Base-by-base conservation (phyloP, 1,140 invertebrate species). In the Wiebesia pumilae region DNA sequence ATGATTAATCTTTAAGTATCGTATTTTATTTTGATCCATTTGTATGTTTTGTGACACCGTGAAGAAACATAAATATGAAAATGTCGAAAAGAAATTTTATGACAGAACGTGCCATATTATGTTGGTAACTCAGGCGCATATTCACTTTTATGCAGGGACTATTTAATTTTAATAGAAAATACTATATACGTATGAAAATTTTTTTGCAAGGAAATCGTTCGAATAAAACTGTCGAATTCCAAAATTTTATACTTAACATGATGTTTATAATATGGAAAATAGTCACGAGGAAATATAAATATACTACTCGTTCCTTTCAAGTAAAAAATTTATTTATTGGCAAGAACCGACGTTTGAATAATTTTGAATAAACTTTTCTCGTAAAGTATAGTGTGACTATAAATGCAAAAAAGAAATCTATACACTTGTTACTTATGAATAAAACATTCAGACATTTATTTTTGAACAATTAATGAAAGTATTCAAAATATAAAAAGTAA, bases 161-260 rank as follows among this genome's bases (percentile, higher is more conserved):
- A 75, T 75, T 75, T 43, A 75, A 75, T 75, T 75, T 75, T 73
- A 40, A 75, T 75, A 27, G 27, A 75, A 75, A 75, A 43, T 43
- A 27, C 33, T 27, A 43, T 7, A 43, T 7, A 73, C 40, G 40
- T n/a, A 75, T 27, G 3, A 43, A 43, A 73, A 71, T 71, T 71
- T 35, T n/a, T n/a, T n/a, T 9, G 1, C 16, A 71, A 19, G 38
- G 10, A 19, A 35, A 54, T 54, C 19, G 12, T 19, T 73, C 69
- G n/a, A 73, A 73, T 69, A 14, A 40, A 40, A 40, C 21, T 73
- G 40, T 73, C 40, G 4, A 73, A 40, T 73, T 73, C 21, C 16
- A 73, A 40, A 73, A 73, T 30, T 73, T 71, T 2, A 71, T 27
- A 21, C 35, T 71, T 40, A 40, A 73, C 4, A 40, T 6, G 1